Percentiles rank a stretch among this genome's conserved stretches.
Evolutionary conservation across 2,797 vertebrate species (phyloP).

Genomic region (Halcyon smyrnensis): DNA sequence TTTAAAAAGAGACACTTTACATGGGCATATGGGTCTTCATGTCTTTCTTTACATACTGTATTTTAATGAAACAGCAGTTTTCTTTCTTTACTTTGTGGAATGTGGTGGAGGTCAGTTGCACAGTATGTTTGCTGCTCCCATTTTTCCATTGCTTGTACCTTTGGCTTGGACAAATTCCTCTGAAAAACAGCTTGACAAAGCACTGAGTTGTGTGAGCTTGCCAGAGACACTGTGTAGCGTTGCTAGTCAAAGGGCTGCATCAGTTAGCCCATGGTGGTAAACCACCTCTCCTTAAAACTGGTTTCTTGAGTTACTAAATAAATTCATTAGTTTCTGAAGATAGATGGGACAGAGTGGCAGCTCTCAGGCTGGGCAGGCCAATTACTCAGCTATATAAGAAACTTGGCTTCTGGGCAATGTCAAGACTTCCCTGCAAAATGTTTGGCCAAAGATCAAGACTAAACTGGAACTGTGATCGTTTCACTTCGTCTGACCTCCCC

Average conservation of each 20-base stretch:
- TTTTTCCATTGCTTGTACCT: not conserved
- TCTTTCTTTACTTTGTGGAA: not conserved
- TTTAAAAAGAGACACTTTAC: not conserved
- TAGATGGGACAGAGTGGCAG: not conserved
- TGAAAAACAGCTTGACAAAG: not conserved
- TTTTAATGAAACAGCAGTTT: not conserved
- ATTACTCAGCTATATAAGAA: conserved; percentile 48
- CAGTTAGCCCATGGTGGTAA: not conserved
- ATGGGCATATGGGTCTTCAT: not conserved
- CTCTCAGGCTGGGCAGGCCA: not conserved
- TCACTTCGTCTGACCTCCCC: conserved; percentile 54
- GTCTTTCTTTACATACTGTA: not conserved
- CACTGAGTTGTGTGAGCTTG: rapidly evolving
- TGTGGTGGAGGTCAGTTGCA: not conserved
- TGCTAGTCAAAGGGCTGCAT: not conserved
- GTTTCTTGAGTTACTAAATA: not conserved
- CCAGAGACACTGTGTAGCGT: not conserved
- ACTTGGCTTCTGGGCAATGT: conserved; percentile 28
- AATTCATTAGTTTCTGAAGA: conserved; percentile 55
- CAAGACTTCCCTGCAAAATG: conserved; percentile 67
- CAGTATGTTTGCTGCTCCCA: not conserved
- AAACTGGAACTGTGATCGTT: not conserved
- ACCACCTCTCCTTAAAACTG: not conserved
- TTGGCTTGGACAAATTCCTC: not conserved
- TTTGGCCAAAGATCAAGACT: conserved; percentile 56